These are phyloP conservation scores for Pteria penguin DNA, from an alignment of 2,888 invertebrate species.

Conservation along the genomic window DNA sequence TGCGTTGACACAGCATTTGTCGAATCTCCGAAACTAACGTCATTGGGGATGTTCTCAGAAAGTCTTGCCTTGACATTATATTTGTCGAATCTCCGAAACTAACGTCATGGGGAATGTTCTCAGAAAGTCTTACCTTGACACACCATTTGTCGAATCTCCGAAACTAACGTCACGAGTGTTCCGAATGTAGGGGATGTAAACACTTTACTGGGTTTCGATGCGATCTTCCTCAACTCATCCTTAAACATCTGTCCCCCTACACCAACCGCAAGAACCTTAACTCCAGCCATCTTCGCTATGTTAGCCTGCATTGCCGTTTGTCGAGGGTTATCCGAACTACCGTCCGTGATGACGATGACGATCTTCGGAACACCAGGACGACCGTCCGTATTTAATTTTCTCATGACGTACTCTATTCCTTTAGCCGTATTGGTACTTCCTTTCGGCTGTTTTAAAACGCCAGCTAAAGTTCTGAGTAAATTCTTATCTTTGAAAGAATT, in stretches of 20 bases:
- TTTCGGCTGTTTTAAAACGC: constrained; percentile 54
- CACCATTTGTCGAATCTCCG: constrained; percentile 62
- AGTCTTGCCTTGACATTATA: background rate
- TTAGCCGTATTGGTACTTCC: constrained; percentile 57
- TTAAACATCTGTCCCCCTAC: constrained; percentile 64
- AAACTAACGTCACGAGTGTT: constrained; percentile 59
- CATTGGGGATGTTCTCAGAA: too few relatives aligned
- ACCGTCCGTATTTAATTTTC: constrained; percentile 52
- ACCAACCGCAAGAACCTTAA: constrained; percentile 67
- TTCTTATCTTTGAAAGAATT: constrained; percentile 60
- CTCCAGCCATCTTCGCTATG: constrained; percentile 58
- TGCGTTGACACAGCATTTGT: background rate
- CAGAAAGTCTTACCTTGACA: constrained; percentile 58
- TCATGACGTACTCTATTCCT: constrained; percentile 53
- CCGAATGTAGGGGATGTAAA: constrained; percentile 64
- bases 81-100: background rate
- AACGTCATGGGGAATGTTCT: background rate
- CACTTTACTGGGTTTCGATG: constrained; percentile 55
- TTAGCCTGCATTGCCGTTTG: constrained; percentile 62
- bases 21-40: background rate
- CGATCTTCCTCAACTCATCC: constrained; percentile 65
- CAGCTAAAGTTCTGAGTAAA: constrained; percentile 49
- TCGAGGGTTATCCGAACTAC: constrained; percentile 64
- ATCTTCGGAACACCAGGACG: constrained; percentile 60
- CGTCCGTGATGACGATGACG: constrained; percentile 70